These are phyloP conservation scores for Actinia equina DNA, from an alignment of 64 coral and sea anemone species.

Conservation along the genomic window DNA sequence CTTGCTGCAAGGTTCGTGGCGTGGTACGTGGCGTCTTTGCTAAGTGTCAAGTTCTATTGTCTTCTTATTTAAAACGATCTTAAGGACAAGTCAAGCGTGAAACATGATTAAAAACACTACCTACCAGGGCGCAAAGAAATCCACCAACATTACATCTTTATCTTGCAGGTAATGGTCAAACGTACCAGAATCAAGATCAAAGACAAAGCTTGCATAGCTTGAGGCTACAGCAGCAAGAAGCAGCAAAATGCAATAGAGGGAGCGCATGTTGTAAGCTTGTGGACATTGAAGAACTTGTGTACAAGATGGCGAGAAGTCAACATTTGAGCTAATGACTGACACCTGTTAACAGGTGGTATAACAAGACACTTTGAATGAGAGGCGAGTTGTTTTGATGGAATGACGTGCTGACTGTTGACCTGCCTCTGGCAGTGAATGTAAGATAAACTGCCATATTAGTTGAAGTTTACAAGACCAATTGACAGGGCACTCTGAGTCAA, in stretches of 20 bases:
- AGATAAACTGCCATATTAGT: conserved; percentile 12
- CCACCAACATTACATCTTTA: conserved; percentile 88
- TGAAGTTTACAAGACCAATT: neutral
- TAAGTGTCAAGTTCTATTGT: neutral
- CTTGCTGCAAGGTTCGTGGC: neutral
- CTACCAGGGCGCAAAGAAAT: conserved; percentile 87
- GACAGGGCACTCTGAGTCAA: neutral
- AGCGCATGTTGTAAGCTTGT: neutral
- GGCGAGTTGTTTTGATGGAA: neutral
- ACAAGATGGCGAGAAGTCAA: neutral
- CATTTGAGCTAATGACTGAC: neutral
- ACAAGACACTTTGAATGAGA: neutral
- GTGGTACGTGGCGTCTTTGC: neutral
- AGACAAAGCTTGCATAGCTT: conserved; percentile 47
- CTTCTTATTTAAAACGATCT: neutral
- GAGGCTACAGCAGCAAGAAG: conserved; percentile 3
- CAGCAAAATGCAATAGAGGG: neutral
- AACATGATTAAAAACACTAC: conserved; percentile 5
- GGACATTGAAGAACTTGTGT: neutral
- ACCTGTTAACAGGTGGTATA: conserved; percentile 5
- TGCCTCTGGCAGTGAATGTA: neutral
- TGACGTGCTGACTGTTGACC: conserved; percentile 1
- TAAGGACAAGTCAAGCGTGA: conserved; percentile 26
- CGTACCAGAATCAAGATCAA: conserved; percentile 52
- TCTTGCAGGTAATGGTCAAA: conserved; percentile 64